Conservation (phyloP, 2,888 invertebrate genomes). For the Thymelicus lineola region DNA sequence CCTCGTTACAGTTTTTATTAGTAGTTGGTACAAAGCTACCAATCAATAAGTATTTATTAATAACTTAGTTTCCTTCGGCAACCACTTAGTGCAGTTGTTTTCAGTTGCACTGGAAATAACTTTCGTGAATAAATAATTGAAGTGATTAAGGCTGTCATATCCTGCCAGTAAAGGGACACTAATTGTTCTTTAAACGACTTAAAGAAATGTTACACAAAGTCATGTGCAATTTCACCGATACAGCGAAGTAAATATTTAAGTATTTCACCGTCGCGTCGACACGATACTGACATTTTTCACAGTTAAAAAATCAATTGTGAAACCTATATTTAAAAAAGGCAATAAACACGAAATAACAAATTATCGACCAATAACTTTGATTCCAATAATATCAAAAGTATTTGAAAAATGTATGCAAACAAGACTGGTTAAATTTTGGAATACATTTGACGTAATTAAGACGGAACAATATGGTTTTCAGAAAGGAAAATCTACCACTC, state of each 20-base stretch:
- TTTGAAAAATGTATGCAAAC: too few relatives aligned
- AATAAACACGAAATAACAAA: too few relatives aligned
- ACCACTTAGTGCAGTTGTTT: not conserved
- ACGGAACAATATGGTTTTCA: too few relatives aligned
- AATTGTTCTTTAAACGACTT: slow-evolving; percentile 3
- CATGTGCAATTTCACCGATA: not conserved
- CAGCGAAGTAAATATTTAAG: not conserved
- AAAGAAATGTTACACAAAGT: not conserved
- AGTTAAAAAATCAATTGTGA: too few relatives aligned
- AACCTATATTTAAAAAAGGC: too few relatives aligned
- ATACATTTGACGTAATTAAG: too few relatives aligned
- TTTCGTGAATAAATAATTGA: slow-evolving; percentile 8
- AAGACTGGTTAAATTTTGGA: too few relatives aligned
- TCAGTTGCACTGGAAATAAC: not conserved
- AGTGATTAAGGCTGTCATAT: slow-evolving; percentile 8
- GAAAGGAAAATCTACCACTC: too few relatives aligned
- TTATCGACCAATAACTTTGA: too few relatives aligned
- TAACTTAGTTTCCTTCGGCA: not conserved
- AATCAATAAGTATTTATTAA: not conserved
- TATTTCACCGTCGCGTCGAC: not conserved
- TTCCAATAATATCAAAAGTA: too few relatives aligned
- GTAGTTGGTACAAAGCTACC: not conserved
- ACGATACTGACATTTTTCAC: not conserved
- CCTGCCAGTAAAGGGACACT: slow-evolving; percentile 10
- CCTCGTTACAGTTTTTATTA: too few relatives aligned